Evolutionary conservation across 2,797 vertebrate genomes (phyloP).

Genomic region (Trematocara caparti): DNA sequence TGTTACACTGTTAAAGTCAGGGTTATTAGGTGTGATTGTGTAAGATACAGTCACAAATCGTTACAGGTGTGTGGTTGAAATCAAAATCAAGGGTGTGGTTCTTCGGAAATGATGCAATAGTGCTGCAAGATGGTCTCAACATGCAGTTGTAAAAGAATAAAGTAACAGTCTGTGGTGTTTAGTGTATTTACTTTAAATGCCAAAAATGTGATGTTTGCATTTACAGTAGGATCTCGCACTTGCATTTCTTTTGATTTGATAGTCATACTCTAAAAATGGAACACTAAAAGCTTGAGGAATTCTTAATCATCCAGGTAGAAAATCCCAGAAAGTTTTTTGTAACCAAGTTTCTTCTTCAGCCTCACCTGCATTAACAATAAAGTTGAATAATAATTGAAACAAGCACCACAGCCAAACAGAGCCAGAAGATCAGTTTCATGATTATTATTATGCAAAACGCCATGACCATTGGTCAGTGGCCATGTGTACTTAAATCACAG

Average conservation of each 20-base stretch:
- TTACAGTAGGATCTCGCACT: background rate
- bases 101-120: background rate
- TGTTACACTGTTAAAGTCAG: background rate
- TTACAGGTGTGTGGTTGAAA: background rate
- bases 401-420: background rate
- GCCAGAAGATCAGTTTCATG: background rate
- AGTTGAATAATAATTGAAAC: background rate
- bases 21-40: background rate
- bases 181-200: background rate
- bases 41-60: background rate
- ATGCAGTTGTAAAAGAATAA: background rate
- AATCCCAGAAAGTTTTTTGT: fast-evolving
- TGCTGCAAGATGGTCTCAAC: background rate
- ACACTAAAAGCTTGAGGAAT: background rate
- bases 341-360: background rate
- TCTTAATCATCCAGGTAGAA: background rate
- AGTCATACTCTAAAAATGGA: background rate
- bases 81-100: background rate
- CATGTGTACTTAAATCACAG: background rate
- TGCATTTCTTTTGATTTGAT: background rate
- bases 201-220: background rate
- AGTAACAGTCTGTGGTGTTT: fast-evolving
- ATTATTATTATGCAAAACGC: background rate
- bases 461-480: background rate
- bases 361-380: background rate